A percentile compares a stretch with the other conserved stretches of the same genome.
phyloP scores from a whole-genome alignment of 2,113 vertebrate genomes.

The Microtus ochrogaster region DNA sequence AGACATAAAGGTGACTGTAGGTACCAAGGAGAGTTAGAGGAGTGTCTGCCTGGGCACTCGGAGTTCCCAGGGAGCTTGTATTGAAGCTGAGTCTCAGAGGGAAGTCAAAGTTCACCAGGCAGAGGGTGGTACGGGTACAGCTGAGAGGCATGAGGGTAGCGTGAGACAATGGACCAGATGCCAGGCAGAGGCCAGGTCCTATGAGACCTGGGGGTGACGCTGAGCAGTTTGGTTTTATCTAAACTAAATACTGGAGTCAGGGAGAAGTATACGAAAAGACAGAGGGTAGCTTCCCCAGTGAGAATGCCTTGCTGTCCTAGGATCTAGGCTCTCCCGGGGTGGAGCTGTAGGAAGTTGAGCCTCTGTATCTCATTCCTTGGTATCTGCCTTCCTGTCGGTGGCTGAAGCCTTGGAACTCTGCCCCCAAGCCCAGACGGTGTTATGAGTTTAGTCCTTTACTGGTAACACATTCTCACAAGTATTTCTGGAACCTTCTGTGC shows the following conservation, averaged over 20 bases:
- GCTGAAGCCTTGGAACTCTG: too few relatives aligned
- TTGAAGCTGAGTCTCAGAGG: background rate
- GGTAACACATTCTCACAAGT: background rate
- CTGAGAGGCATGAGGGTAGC: rapidly evolving
- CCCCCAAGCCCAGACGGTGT: background rate
- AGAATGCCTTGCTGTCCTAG: background rate
- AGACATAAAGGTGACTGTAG: background rate
- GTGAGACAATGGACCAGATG: background rate
- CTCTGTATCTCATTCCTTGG: background rate
- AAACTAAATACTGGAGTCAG: background rate
- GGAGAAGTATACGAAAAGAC: background rate
- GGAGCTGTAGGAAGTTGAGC: background rate
- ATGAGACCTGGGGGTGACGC: rapidly evolving
- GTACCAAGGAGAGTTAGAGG: background rate
- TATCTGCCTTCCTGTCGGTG: background rate
- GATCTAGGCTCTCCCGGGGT: background rate
- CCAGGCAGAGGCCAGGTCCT: too few relatives aligned
- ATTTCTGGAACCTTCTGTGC: background rate
- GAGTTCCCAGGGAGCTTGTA: background rate
- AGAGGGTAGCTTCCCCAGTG: background rate
- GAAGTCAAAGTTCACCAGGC: background rate
- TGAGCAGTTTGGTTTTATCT: background rate
- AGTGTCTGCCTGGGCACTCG: background rate
- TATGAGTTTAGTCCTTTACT: background rate
- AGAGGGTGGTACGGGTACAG: background rate